Conservation (phyloP, 2,113 vertebrate genomes). For the Amphiprion percula region DNA sequence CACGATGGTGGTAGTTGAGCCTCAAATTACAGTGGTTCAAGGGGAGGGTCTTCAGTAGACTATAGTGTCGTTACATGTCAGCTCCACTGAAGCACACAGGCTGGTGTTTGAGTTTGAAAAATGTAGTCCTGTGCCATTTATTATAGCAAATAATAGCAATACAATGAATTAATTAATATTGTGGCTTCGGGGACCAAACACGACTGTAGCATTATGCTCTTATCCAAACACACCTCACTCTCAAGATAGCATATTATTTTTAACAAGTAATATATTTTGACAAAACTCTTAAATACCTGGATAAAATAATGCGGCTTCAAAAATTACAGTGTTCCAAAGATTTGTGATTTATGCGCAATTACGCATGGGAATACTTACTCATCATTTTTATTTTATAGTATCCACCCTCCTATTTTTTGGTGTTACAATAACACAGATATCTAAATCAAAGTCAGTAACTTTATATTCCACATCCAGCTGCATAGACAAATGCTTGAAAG, state of each 20-base stretch:
- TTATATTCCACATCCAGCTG: not conserved
- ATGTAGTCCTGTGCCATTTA: too few species aligned
- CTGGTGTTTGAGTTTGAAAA: not conserved
- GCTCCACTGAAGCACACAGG: too few species aligned
- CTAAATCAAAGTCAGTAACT: not conserved
- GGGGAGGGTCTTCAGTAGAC: constrained; percentile 87
- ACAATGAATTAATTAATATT: too few species aligned
- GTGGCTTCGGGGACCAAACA: too few species aligned
- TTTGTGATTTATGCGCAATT: not conserved
- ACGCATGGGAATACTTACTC: not conserved
- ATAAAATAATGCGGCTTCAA: not conserved
- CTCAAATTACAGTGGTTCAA: constrained; percentile 88
- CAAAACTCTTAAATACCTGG: not conserved
- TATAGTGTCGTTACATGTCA: constrained; percentile 71
- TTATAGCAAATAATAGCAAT: too few species aligned
- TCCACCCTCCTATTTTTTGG: too few species aligned
- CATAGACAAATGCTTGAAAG: not conserved
- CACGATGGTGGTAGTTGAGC: constrained; percentile 85
- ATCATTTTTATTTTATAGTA: too few species aligned
- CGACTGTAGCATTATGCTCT: too few species aligned
- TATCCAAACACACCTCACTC: not conserved
- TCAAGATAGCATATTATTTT: not conserved
- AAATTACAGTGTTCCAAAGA: too few species aligned
- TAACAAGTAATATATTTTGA: too few species aligned
- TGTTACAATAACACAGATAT: not conserved